A percentile compares a stretch with the other conserved stretches of the same genome.
These are phyloP conservation scores for Himalopsyche japonica DNA, from an alignment of 2,888 invertebrate genomes.

Conservation along the genomic window DNA sequence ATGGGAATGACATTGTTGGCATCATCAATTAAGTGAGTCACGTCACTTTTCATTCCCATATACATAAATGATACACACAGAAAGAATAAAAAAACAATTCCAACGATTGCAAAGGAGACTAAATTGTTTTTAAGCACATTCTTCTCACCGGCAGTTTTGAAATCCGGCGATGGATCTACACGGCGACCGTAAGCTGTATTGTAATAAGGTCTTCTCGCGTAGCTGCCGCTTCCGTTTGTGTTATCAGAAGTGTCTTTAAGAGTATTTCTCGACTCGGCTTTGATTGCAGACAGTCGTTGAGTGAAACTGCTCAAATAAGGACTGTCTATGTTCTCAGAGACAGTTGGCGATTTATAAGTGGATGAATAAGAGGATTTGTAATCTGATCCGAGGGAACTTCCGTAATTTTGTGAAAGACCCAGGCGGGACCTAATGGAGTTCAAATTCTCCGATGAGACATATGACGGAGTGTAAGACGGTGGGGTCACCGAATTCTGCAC, in stretches of 20 bases:
- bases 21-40: slow-evolving; percentile 58
- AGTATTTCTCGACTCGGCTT: slow-evolving; percentile 46
- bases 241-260: slow-evolving; percentile 48
- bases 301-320: slow-evolving; percentile 75
- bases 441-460: slow-evolving; percentile 56
- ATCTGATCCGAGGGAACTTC: slow-evolving; percentile 21
- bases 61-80: slow-evolving; percentile 68
- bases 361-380: slow-evolving; percentile 18
- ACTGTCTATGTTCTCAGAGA: slow-evolving; percentile 61
- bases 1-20: slow-evolving; percentile 63
- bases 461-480: slow-evolving; percentile 52
- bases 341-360: slow-evolving; percentile 51
- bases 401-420: slow-evolving; percentile 56
- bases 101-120: slow-evolving; percentile 67
- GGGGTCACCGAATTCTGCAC: slow-evolving; percentile 47
- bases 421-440: slow-evolving; percentile 63
- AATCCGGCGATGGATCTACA: slow-evolving; percentile 50
- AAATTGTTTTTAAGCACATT: slow-evolving; percentile 64
- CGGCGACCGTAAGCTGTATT: slow-evolving; percentile 48
- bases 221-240: slow-evolving; percentile 50
- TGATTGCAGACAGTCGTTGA: slow-evolving; percentile 59
- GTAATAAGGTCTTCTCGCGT: slow-evolving; percentile 50
- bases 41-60: slow-evolving; percentile 66
- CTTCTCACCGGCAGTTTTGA: slow-evolving; percentile 53
- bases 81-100: slow-evolving; percentile 66